Conservation (phyloP, 2,888 invertebrate species). For the Invenusta paracnida region DNA sequence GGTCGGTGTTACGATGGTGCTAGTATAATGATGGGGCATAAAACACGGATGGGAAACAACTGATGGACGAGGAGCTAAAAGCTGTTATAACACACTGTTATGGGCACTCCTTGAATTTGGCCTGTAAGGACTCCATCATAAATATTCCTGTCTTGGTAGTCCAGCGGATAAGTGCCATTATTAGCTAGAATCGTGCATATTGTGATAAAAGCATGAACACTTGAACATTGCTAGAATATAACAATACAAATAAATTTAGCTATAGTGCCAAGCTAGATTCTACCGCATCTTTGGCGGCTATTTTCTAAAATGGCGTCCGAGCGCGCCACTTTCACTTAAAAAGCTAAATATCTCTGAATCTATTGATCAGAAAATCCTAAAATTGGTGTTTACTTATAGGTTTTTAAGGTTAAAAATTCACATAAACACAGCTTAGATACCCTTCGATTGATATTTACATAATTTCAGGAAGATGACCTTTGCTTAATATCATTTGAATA, state of each 20-base stretch:
- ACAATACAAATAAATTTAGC: background rate
- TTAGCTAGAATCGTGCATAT: background rate
- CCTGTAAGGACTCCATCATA: too few relatives aligned
- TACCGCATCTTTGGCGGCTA: background rate
- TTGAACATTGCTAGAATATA: background rate
- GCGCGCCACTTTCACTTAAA: background rate
- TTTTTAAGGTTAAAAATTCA: background rate
- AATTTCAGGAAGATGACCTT: background rate
- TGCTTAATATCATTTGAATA: background rate
- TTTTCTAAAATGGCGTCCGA: background rate
- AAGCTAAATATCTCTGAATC: background rate
- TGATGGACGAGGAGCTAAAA: too few relatives aligned
- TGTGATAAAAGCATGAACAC: background rate
- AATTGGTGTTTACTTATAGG: background rate
- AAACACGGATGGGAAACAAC: too few relatives aligned
- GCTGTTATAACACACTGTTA: too few relatives aligned
- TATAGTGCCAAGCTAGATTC: background rate
- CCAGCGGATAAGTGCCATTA: background rate
- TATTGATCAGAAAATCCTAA: background rate
- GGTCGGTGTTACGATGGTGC: too few relatives aligned
- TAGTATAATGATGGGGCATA: too few relatives aligned
- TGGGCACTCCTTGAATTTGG: too few relatives aligned
- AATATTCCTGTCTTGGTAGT: background rate
- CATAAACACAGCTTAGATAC: background rate
- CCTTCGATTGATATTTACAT: background rate